Conservation (phyloP, 2,113 vertebrate genomes). For the Seriola rivoliana region DNA sequence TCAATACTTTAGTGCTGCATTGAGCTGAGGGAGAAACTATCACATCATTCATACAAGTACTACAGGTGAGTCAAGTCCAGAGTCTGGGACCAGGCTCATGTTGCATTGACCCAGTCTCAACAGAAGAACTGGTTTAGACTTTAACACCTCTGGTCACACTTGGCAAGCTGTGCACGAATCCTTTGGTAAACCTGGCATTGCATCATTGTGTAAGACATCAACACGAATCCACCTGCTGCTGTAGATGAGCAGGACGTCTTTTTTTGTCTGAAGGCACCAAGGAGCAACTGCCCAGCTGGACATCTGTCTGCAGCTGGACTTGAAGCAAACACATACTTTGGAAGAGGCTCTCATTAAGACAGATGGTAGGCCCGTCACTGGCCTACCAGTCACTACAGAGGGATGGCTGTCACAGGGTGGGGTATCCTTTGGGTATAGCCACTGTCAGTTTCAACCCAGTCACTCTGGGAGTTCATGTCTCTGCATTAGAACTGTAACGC, state of each 20-base stretch:
- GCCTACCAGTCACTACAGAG: neutral
- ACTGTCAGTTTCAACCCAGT: slow-evolving; percentile 30
- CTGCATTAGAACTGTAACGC: neutral
- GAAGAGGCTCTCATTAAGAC: slow-evolving; percentile 43
- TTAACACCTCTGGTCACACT: slow-evolving; percentile 30
- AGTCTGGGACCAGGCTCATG: slow-evolving; percentile 2
- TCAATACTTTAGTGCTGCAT: slow-evolving; percentile 19
- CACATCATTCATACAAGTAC: slow-evolving; percentile 7
- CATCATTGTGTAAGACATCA: slow-evolving; percentile 44
- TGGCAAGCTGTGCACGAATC: slow-evolving; percentile 39
- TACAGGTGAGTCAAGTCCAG: neutral
- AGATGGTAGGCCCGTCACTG: neutral
- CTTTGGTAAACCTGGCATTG: slow-evolving; percentile 67
- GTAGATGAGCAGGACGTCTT: slow-evolving; percentile 9
- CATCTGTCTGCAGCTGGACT: slow-evolving; percentile 30
- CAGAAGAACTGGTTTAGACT: neutral
- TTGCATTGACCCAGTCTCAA: slow-evolving; percentile 18
- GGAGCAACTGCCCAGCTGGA: neutral
- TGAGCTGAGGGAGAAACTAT: neutral
- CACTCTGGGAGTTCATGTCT: slow-evolving; percentile 16
- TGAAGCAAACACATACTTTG: slow-evolving; percentile 35
- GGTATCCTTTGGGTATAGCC: slow-evolving; percentile 52
- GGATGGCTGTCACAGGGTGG: neutral
- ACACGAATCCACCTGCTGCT: slow-evolving; percentile 29
- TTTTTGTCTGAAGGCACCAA: too few relatives aligned